Conservation (phyloP, 2,797 vertebrate genomes). For the Mionectes olivaceus region DNA sequence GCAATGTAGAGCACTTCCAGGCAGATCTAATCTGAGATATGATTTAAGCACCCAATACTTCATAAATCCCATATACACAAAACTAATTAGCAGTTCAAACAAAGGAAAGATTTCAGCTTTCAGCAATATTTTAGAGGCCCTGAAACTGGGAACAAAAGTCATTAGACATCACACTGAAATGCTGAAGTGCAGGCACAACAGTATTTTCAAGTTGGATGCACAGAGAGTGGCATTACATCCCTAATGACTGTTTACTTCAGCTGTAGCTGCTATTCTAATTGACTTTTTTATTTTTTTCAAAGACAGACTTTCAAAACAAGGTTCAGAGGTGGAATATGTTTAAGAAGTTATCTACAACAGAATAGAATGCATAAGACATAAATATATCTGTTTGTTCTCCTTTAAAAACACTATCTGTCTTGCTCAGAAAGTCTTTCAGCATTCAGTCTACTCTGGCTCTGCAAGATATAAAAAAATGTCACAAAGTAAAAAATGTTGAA, state of each 20-base stretch:
- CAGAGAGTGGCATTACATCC: background rate
- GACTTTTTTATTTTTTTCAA: background rate
- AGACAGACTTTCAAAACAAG: background rate
- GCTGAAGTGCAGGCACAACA: conserved; percentile 35
- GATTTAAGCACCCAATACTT: background rate
- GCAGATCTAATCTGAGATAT: background rate
- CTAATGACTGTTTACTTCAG: conserved; percentile 31
- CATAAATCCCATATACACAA: background rate
- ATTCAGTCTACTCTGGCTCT: background rate
- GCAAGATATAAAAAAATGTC: background rate
- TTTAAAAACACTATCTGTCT: background rate
- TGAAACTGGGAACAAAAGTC: background rate
- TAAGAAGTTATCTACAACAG: background rate
- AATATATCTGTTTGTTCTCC: background rate
- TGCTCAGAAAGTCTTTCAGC: background rate
- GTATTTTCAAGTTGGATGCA: conserved; percentile 46
- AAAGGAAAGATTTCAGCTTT: conserved; percentile 34
- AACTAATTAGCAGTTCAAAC: conserved; percentile 25
- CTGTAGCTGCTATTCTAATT: conserved; percentile 28
- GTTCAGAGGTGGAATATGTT: background rate
- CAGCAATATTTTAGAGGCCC: conserved; percentile 6
- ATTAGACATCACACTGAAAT: conserved; percentile 14
- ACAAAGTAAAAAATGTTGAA: background rate
- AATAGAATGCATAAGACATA: background rate
- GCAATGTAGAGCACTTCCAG: background rate